Conservation (phyloP, 2,113 vertebrate genomes). For the Coptodon rendalli region DNA sequence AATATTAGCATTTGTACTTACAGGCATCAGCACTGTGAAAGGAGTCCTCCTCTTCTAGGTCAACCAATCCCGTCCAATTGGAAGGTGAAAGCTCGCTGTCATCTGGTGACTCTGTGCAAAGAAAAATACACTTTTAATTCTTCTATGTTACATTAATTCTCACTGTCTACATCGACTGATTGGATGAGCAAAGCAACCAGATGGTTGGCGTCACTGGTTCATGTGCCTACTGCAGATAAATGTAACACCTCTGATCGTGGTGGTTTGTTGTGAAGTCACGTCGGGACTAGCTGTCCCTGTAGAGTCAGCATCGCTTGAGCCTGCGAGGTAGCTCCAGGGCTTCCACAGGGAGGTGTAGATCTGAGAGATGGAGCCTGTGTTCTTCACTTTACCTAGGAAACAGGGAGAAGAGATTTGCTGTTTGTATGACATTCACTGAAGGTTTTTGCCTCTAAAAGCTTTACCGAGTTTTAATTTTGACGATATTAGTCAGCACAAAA, state of each 20-base stretch:
- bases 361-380: conserved; percentile 40
- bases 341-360: conserved; percentile 70
- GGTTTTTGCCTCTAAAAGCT: background rate
- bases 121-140: background rate
- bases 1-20: conserved; percentile 9
- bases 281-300: conserved; percentile 9
- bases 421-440: background rate
- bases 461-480: background rate
- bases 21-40: conserved; percentile 1
- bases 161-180: background rate
- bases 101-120: background rate
- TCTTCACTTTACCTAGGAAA: conserved; percentile 52
- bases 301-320: conserved; percentile 19
- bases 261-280: conserved; percentile 20
- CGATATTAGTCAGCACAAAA: background rate
- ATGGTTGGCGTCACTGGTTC: background rate
- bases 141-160: background rate
- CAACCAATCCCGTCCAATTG: conserved; percentile 66
- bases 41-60: conserved; percentile 55
- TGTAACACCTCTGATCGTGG: conserved; percentile 36
- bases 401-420: background rate
- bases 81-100: conserved; percentile 9
- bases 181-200: background rate
- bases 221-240: background rate
- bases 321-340: conserved; percentile 70